Conservation (phyloP, 2,888 invertebrate genomes). For the Anodontia alba region DNA sequence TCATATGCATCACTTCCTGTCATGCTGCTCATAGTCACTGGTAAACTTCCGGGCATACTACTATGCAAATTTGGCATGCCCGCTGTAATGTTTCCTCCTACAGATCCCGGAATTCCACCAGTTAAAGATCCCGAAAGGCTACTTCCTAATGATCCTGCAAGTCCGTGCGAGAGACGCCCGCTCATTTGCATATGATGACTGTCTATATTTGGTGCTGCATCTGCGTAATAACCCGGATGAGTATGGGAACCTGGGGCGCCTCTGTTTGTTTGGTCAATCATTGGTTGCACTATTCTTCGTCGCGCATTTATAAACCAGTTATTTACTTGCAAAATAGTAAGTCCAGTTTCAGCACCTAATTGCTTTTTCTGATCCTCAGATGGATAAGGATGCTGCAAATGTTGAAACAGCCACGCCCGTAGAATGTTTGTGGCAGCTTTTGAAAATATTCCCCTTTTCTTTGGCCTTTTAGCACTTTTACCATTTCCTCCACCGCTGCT, state of each 20-base stretch:
- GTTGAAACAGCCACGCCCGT: conserved; percentile 64
- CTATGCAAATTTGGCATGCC: conserved; percentile 35
- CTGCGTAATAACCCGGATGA: conserved; percentile 52
- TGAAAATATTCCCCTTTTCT: conserved; percentile 64
- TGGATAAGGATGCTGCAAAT: conserved; percentile 63
- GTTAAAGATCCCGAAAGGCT: conserved; percentile 25
- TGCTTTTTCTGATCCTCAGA: conserved; percentile 66
- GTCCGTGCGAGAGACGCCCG: conserved; percentile 19
- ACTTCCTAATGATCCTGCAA: conserved; percentile 35
- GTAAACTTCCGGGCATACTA: background rate
- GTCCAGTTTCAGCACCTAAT: conserved; percentile 60
- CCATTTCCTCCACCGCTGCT: conserved; percentile 25
- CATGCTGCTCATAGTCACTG: conserved; percentile 32
- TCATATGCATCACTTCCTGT: conserved; percentile 55
- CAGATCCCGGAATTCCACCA: conserved; percentile 27
- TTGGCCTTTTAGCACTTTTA: conserved; percentile 53
- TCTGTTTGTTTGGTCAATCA: conserved; percentile 66
- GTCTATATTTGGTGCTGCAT: conserved; percentile 44
- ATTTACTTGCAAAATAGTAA: conserved; percentile 64
- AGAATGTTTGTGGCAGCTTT: conserved; percentile 64
- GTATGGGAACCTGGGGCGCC: conserved; percentile 57
- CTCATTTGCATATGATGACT: conserved; percentile 40
- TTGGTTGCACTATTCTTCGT: conserved; percentile 64
- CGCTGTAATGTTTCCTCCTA: conserved; percentile 23
- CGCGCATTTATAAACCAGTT: conserved; percentile 67